Evolutionary conservation across 2,888 invertebrate species (phyloP).

Genomic region (Cerceris ruficornis): DNA sequence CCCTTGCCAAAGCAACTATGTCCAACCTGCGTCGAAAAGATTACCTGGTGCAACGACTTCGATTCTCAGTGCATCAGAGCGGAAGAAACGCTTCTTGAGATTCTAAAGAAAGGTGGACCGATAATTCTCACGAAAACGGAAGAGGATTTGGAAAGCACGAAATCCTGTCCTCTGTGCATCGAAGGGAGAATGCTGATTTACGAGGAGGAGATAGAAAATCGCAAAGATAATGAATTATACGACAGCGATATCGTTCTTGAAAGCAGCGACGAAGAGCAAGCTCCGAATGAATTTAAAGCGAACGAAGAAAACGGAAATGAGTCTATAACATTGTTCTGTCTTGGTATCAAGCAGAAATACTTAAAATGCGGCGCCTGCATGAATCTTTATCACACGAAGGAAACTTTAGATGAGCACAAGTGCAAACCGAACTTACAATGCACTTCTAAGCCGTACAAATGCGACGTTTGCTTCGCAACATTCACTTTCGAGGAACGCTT

Average conservation of each 20-base stretch:
- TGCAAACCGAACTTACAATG: conserved; percentile 70
- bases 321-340: conserved; percentile 58
- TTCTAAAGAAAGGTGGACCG: conserved; percentile 59
- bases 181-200: conserved; percentile 66
- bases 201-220: conserved; percentile 32
- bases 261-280: conserved; percentile 72
- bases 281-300: conserved; percentile 46
- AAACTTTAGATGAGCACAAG: conserved; percentile 69
- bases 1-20: conserved; percentile 73
- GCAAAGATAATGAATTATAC: conserved; percentile 51
- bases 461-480: conserved; percentile 61
- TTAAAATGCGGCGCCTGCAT: conserved; percentile 74
- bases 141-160: conserved; percentile 15
- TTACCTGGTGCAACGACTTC: conserved; percentile 71
- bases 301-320: conserved; percentile 43
- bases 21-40: conserved; percentile 67
- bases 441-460: conserved; percentile 70
- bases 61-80: conserved; percentile 70
- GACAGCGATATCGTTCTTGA: conserved; percentile 71
- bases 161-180: conserved; percentile 70
- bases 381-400: conserved; percentile 73
- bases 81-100: conserved; percentile 65
- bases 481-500: conserved; percentile 73
- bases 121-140: conserved; percentile 35
- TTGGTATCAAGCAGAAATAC: conserved; percentile 67